Conservation (phyloP, 2,113 vertebrate species). For the Sigmodon hispidus region DNA sequence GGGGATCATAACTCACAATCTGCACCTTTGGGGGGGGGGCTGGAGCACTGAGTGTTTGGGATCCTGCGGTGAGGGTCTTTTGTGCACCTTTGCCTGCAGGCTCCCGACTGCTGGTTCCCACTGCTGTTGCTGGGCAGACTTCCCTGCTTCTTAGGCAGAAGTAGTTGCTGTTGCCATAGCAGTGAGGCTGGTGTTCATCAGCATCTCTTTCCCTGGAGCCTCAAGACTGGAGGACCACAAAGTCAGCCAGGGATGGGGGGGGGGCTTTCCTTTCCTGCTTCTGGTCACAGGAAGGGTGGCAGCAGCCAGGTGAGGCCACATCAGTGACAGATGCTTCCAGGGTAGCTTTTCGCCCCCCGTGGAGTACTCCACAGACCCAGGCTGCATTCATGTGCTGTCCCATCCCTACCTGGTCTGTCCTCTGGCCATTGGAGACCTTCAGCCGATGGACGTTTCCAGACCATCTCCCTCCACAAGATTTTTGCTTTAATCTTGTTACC, state of each 20-base stretch:
- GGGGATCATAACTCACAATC: neutral
- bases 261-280: constrained; percentile 37
- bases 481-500: neutral
- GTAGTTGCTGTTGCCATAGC: constrained; percentile 82
- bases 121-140: constrained; percentile 84
- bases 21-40: neutral
- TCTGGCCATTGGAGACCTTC: neutral
- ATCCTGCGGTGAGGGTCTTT: neutral
- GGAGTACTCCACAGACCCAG: neutral
- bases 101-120: neutral
- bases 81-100: neutral
- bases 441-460: neutral
- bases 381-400: neutral
- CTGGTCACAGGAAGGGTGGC: constrained; percentile 39
- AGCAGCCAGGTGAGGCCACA: constrained; percentile 33
- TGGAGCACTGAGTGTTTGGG: neutral
- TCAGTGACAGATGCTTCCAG: constrained; percentile 20
- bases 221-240: constrained; percentile 72
- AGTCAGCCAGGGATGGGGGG: constrained; percentile 73
- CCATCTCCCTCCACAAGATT: neutral
- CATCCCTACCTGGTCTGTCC: neutral
- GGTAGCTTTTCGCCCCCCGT: neutral
- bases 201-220: constrained; percentile 77
- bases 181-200: constrained; percentile 81
- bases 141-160: constrained; percentile 61